Conservation (phyloP, 1,140 invertebrate species). For the Sitobion miscanthi region DNA sequence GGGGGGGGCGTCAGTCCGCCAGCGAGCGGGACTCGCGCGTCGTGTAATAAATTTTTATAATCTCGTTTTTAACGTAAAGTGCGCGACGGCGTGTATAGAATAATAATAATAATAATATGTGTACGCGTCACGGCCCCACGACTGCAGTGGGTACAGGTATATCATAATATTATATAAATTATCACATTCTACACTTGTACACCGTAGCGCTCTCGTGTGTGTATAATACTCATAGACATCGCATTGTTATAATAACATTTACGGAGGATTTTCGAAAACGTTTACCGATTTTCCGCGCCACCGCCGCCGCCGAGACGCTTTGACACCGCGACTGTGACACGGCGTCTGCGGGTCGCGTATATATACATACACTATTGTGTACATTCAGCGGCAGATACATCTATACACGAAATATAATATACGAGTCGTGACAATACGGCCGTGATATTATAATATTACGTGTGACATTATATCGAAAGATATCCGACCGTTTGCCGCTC, state of each 20-base stretch:
- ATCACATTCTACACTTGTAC: not conserved
- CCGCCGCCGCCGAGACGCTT: not conserved
- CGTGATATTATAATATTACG: not conserved
- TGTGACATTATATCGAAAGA: not conserved
- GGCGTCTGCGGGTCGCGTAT: not conserved
- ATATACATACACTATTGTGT: not conserved
- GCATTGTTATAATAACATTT: not conserved
- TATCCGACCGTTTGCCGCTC: not conserved
- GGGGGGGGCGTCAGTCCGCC: not conserved
- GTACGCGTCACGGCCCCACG: not conserved
- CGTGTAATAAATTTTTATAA: not conserved
- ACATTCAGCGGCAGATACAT: not conserved
- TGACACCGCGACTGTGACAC: not conserved
- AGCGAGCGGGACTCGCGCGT: not conserved
- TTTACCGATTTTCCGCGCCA: constrained; percentile 50
- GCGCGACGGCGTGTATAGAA: not conserved
- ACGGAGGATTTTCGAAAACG: not conserved
- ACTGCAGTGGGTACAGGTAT: not conserved
- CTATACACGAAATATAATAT: not conserved
- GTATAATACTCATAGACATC: not conserved
- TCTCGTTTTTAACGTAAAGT: not conserved
- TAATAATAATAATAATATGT: not conserved
- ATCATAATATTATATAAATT: not conserved
- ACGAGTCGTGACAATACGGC: not conserved
- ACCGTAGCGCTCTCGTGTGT: not conserved